phyloP scores from a whole-genome alignment of 1,140 invertebrate species.

The Drosophila cardini region DNA sequence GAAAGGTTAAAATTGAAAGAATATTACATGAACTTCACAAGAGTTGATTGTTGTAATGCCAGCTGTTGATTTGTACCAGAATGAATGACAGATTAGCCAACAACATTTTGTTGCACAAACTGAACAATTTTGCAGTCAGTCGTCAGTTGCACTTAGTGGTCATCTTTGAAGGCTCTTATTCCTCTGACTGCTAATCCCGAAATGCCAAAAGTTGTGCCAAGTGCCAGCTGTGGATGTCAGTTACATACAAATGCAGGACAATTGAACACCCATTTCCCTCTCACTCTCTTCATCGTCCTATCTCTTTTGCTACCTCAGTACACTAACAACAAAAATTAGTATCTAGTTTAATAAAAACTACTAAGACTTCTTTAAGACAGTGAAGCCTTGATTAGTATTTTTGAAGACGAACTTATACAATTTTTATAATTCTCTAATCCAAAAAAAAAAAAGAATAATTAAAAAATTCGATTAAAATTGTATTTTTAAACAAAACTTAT shows the following conservation, averaged over 20 bases:
- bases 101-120: neutral
- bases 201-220: constrained; percentile 29
- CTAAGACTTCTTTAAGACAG: too few relatives aligned
- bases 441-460: too few relatives aligned
- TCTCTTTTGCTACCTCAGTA: neutral
- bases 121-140: neutral
- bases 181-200: constrained; percentile 9
- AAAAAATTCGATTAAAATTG: too few relatives aligned
- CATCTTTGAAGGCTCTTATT: neutral
- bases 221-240: constrained; percentile 15
- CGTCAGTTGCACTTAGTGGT: neutral
- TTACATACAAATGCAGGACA: constrained; percentile 7
- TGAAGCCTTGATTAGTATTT: too few relatives aligned
- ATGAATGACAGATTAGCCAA: neutral
- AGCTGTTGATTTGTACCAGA: neutral
- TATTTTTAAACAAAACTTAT: too few relatives aligned
- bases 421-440: too few relatives aligned
- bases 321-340: too few relatives aligned
- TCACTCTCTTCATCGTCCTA: neutral
- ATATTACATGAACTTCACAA: neutral
- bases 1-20: too few relatives aligned
- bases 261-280: neutral
- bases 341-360: too few relatives aligned
- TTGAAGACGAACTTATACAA: too few relatives aligned
- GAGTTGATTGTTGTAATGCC: neutral